Base-by-base conservation (phyloP, 1,140 invertebrate genomes). In the Calephelis virginiensis region DNA sequence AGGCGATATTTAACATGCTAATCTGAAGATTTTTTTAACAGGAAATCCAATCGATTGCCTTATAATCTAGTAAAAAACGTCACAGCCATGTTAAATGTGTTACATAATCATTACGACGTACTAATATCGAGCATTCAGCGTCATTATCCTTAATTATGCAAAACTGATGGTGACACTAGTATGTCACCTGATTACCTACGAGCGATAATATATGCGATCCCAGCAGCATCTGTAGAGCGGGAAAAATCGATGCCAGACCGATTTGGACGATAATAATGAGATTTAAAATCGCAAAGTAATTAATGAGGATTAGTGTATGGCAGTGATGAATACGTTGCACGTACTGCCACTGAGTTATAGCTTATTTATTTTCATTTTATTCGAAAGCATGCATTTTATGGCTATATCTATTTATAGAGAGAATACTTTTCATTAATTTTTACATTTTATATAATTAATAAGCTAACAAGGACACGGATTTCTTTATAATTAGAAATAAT, bases 221-320 rank as follows among this genome's bases (percentile, higher is more conserved):
- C 72, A 78, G 72, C 66, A 71, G 74, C 75, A 76, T 74, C 73
- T 74, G 73, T 63, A 49, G 71, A 72, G 70, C 61, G 65, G 70
- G 74, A 87, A 86, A 86, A 86, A 85, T 86, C 83, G 82, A 86
- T 86, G 75, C 72, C 77, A 82, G 80, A 81, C 82, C 78, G 78
- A 82, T 86, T 88, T 85, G 82, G 72, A 78, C 67, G 75, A 76
- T 80, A 80, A 81, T 84, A 89, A 90, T 86, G 83, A 85, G 82
- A 87, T 90, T 88, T 86, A 83, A 90, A 86, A 86, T 81, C 80
- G 78, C 72, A 63, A 83, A 76, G 79, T 83, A 87, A 83, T 86
- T 85, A 85, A 87, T 86, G 81, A 81, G 83, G 80, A 86, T 86
- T 85, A 89, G 84, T 77, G 72, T 71, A 17, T 67, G 71, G 63